A percentile compares a stretch with the other conserved stretches of the same genome.
Evolutionary conservation across 1,140 invertebrate genomes (phyloP).

Genomic region (Temnothorax longispinosus): DNA sequence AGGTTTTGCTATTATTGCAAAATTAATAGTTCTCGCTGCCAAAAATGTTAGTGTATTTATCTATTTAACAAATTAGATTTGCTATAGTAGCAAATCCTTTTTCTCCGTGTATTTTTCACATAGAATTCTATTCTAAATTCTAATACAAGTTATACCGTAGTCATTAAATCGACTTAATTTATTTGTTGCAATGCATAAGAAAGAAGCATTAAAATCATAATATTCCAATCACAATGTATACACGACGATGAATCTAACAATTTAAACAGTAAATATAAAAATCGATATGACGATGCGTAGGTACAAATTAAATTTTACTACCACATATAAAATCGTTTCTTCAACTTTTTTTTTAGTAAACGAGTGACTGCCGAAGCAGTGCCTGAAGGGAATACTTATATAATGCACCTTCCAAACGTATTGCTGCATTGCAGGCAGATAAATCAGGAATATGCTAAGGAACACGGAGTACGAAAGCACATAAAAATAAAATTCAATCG

Average conservation of each 20-base stretch:
- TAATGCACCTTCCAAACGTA: constrained; percentile 13
- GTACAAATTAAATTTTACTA: background rate
- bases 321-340: background rate
- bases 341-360: background rate
- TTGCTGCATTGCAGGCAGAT: constrained; percentile 37
- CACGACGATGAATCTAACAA: background rate
- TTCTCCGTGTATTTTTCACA: too few relatives aligned
- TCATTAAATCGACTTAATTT: background rate
- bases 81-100: too few relatives aligned
- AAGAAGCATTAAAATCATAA: background rate
- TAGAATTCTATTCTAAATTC: background rate
- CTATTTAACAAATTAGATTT: too few relatives aligned
- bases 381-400: background rate
- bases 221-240: background rate
- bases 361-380: background rate
- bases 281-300: background rate
- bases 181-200: background rate
- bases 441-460: constrained; percentile 19
- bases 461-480: background rate
- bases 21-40: too few relatives aligned
- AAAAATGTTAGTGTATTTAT: too few relatives aligned
- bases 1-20: too few relatives aligned
- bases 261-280: background rate
- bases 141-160: background rate
- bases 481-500: constrained; percentile 37